Percentiles rank a stretch among this genome's conserved stretches.
Conservation (phyloP, 2,888 invertebrate genomes). For the Andricus curvator region DNA sequence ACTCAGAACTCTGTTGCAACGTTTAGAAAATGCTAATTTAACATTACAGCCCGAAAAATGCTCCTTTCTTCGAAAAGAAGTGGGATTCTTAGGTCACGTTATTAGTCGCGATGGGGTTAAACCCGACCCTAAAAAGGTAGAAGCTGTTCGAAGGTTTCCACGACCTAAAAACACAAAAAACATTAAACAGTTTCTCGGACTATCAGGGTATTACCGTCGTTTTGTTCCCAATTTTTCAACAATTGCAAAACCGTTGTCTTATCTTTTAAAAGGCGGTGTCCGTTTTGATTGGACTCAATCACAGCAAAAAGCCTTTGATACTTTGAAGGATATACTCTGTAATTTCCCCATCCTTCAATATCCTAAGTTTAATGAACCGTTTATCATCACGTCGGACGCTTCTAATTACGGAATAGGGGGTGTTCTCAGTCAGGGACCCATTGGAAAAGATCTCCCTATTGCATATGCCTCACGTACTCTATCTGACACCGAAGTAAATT, state of each 20-base stretch:
- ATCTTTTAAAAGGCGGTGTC: too few species aligned
- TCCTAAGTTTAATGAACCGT: neutral
- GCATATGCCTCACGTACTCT: neutral
- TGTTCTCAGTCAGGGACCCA: neutral
- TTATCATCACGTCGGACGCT: neutral
- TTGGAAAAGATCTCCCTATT: neutral
- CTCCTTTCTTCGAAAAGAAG: neutral
- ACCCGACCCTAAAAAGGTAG: neutral
- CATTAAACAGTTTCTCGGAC: neutral
- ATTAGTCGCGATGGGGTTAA: neutral
- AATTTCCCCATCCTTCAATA: slow-evolving; percentile 34
- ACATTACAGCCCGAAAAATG: neutral
- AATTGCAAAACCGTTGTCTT: too few species aligned
- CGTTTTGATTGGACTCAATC: slow-evolving; percentile 53
- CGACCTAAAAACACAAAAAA: neutral
- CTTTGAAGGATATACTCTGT: slow-evolving; percentile 26
- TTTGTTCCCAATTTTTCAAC: slow-evolving; percentile 44
- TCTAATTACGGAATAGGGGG: neutral
- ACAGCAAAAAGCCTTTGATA: slow-evolving; percentile 43
- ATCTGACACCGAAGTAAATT: neutral
- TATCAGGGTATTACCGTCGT: neutral
- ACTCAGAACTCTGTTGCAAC: neutral
- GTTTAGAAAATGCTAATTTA: slow-evolving; percentile 52
- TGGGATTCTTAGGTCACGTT: neutral
- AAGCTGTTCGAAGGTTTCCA: neutral